Evolutionary conservation across 1,140 invertebrate species (phyloP), one percentile per base, ranked within the genome.

Genomic region (Bombus waltoni): DNA sequence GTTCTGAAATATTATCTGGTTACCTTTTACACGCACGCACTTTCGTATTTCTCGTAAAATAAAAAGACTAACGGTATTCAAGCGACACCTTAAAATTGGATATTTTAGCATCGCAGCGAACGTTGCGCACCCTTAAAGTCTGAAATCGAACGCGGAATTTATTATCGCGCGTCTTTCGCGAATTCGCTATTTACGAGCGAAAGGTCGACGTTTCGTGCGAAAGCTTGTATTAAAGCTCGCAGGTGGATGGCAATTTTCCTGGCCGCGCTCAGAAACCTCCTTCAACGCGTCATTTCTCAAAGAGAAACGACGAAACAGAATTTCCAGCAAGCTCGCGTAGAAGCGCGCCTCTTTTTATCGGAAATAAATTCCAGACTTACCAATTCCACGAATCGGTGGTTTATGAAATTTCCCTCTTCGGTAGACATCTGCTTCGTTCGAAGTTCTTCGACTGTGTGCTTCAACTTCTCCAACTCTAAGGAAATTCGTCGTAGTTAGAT

Each of bases 211-310:
- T 47, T 75, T 40, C 47, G 38, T 35, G 42, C 9, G 25, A 38
- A 47, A 76, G 32, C 44, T 66, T 75, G 38, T 66, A 82, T 82
- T 75, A 76, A 82, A 82, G 40, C 22, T 47, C 42, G n/a, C 15
- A 53, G 42, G 42, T 40, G 13, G 0, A 10, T 35, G 25, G 42
- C 13, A 38, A 44, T 75, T 82, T 81, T 42, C 13, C 10, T 44
- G 3, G 0, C 1, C 8, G 8, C 15, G 13, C 9, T n/a, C n/a
- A 13, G 53, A n/a, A 2, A 4, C n/a, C 6, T 25, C 25, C 25
- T 3, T 25, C 13, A 6, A 2, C 18, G 13, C 28, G 9, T 9
- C 25, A 35, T 38, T 74, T 53, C 59, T 47, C 66, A 53, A 38
- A 75, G n/a, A 44, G 62, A 57, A 62, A 42, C 28, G 6, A 40